These are phyloP conservation scores for Gandaritis pyraliata DNA, from an alignment of 2,888 invertebrate genomes.

Conservation along the genomic window DNA sequence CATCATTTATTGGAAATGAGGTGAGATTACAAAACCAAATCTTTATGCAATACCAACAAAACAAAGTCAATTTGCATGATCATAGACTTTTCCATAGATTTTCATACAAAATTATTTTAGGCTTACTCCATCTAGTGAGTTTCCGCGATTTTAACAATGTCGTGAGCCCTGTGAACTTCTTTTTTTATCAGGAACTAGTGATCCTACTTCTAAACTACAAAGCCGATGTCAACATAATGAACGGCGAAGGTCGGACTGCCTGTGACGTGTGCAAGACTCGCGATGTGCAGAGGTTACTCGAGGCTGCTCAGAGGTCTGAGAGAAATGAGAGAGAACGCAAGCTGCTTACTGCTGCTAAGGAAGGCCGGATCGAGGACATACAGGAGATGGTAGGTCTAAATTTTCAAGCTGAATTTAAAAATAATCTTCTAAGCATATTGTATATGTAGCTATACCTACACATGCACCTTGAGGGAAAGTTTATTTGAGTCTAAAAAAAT, in stretches of 20 bases:
- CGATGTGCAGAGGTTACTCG: conserved; percentile 82
- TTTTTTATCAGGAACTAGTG: conserved; percentile 82
- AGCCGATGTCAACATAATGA: conserved; percentile 86
- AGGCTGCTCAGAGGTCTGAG: conserved; percentile 86
- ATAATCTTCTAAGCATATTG: too few species aligned
- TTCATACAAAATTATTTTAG: too few species aligned
- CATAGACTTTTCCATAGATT: too few species aligned
- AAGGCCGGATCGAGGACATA: conserved; percentile 83
- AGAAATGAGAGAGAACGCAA: conserved; percentile 79
- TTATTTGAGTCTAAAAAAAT: too few species aligned
- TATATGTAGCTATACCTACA: too few species aligned
- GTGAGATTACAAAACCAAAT: conserved; percentile 55
- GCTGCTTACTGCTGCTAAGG: conserved; percentile 85
- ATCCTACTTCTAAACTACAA: conserved; percentile 84
- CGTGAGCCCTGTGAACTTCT: too few species aligned
- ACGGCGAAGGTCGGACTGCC: conserved; percentile 86
- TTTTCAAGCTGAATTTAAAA: too few species aligned
- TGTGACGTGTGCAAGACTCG: conserved; percentile 83
- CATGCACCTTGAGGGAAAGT: too few species aligned
- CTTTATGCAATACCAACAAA: too few species aligned
- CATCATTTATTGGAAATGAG: conserved; percentile 88
- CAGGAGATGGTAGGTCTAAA: conserved; percentile 56
- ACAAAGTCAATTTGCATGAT: too few species aligned
- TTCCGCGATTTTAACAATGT: too few species aligned
- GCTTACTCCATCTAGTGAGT: too few species aligned